A percentile compares a stretch with the other conserved stretches of the same genome.
Evolutionary conservation across 2,113 vertebrate genomes (phyloP).

Genomic region (Charadrius vociferus): DNA sequence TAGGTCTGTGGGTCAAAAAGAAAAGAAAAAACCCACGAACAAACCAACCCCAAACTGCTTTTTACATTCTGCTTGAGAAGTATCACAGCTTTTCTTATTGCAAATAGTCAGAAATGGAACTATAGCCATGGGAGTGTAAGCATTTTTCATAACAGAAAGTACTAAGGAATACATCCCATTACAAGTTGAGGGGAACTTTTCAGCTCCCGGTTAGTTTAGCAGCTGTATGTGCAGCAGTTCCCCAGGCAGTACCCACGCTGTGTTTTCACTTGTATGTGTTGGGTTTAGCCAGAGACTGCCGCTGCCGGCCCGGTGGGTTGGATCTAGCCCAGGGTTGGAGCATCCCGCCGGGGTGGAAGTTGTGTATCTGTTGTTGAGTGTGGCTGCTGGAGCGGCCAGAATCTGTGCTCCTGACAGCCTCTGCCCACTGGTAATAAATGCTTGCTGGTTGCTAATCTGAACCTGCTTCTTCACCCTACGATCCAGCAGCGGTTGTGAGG

Average conservation of each 20-base stretch:
- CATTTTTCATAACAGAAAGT: background rate
- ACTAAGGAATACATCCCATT: fast-evolving
- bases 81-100: background rate
- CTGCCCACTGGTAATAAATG: background rate
- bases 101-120: background rate
- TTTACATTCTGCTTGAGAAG: background rate
- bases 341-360: background rate
- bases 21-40: background rate
- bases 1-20: background rate
- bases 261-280: fast-evolving
- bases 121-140: background rate
- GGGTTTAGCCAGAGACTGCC: background rate
- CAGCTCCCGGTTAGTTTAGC: background rate
- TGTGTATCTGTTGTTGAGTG: background rate
- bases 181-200: background rate
- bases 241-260: background rate
- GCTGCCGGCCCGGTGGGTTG: background rate
- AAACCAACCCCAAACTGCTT: background rate
- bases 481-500: background rate
- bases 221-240: background rate
- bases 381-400: background rate
- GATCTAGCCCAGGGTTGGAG: background rate
- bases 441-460: background rate
- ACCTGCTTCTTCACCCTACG: fast-evolving
- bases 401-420: background rate